phyloP scores from a whole-genome alignment of 2,888 invertebrate species.

The Cyrtodaria siliqua region DNA sequence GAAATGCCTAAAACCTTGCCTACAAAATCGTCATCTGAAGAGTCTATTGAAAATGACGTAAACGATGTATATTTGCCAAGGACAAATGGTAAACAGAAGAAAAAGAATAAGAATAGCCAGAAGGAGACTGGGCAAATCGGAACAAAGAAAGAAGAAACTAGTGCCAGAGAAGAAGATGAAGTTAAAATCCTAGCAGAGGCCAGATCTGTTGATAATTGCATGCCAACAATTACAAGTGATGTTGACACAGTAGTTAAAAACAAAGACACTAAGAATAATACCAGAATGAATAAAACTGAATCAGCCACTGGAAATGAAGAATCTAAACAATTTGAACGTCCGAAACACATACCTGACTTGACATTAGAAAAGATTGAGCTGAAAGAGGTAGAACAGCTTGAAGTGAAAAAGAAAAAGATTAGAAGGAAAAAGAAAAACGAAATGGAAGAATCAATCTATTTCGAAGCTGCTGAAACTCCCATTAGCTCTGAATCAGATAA shows the following conservation, averaged over 20 bases:
- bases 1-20: no score
- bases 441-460: slow-evolving; percentile 29
- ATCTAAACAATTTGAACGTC: no score
- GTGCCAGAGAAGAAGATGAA: not conserved
- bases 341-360: no score
- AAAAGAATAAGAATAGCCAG: not conserved
- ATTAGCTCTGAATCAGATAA: not conserved
- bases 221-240: no score
- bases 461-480: slow-evolving; percentile 14
- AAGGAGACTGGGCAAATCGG: not conserved
- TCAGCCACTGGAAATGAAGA: no score
- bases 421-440: slow-evolving; percentile 23
- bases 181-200: not conserved
- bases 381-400: no score
- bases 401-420: not conserved
- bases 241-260: no score
- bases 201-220: no score
- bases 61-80: not conserved
- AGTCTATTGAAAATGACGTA: not conserved
- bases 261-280: no score
- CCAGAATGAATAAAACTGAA: no score
- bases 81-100: not conserved
- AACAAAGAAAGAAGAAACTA: not conserved
- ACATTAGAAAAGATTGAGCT: no score
- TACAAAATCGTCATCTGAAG: no score